Conservation (phyloP, 2,113 vertebrate genomes). For the Apteryx mantelli region DNA sequence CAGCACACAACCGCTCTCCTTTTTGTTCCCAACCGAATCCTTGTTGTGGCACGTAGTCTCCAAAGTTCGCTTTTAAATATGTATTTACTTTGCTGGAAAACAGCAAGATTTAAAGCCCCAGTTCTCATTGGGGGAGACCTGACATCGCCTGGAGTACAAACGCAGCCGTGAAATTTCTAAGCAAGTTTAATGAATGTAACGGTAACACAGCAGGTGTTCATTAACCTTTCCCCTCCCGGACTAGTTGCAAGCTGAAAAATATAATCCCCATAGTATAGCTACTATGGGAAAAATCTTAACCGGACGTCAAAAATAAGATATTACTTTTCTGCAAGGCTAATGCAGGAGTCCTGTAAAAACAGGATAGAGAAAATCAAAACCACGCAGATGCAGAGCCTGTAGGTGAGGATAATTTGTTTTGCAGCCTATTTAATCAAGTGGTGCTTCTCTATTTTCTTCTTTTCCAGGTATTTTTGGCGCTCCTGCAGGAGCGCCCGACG, state of each 20-base stretch:
- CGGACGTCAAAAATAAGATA: accelerated
- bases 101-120: accelerated
- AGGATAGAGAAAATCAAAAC: background rate
- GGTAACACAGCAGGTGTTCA: background rate
- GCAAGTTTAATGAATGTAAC: background rate
- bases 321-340: background rate
- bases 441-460: background rate
- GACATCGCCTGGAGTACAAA: accelerated
- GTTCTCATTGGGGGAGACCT: background rate
- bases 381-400: accelerated
- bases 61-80: accelerated
- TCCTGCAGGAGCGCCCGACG: background rate
- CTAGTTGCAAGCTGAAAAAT: background rate
- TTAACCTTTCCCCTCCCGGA: background rate
- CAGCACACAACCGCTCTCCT: background rate
- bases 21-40: accelerated
- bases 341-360: background rate
- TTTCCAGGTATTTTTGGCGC: background rate
- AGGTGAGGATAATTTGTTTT: background rate
- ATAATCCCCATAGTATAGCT: background rate
- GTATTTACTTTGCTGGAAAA: background rate
- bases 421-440: background rate
- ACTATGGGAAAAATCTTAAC: background rate
- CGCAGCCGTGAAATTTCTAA: background rate
- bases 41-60: background rate